Evolutionary conservation across 2,888 invertebrate genomes (phyloP).

Genomic region (Artemia sp.): DNA sequence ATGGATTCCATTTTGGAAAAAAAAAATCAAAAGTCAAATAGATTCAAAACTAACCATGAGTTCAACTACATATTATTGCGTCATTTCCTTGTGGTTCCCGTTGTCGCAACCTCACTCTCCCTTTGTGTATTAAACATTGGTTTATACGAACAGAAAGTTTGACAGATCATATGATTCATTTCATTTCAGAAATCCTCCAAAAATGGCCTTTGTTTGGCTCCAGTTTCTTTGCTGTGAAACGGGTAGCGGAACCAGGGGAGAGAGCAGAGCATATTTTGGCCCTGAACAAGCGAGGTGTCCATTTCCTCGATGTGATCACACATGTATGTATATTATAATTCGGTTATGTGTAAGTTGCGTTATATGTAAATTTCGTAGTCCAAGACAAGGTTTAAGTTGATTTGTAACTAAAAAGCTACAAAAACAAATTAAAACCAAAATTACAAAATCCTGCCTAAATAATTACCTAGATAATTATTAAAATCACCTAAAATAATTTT

Average conservation of each 20-base stretch:
- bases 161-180: conserved; percentile 15
- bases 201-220: conserved; percentile 94
- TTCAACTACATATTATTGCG: too few species aligned
- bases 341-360: too few species aligned
- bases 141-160: conserved; percentile 5
- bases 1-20: too few species aligned
- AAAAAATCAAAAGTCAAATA: too few species aligned
- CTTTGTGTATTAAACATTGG: conserved; percentile 7
- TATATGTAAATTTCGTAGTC: too few species aligned
- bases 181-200: conserved; percentile 58
- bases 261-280: conserved; percentile 80
- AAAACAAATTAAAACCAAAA: too few species aligned
- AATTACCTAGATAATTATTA: too few species aligned
- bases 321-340: conserved; percentile 42
- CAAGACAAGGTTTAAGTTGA: too few species aligned
- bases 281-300: conserved; percentile 77
- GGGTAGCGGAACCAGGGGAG: conserved; percentile 51
- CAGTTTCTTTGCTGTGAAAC: conserved; percentile 88
- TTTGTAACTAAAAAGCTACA: too few species aligned
- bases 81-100: conserved; percentile 4
- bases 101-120: not conserved
- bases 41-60: too few species aligned
- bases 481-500: too few species aligned
- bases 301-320: conserved; percentile 75
- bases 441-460: too few species aligned